These are phyloP conservation scores for Eurytoma californica DNA, from an alignment of 2,888 invertebrate genomes.

Conservation along the genomic window DNA sequence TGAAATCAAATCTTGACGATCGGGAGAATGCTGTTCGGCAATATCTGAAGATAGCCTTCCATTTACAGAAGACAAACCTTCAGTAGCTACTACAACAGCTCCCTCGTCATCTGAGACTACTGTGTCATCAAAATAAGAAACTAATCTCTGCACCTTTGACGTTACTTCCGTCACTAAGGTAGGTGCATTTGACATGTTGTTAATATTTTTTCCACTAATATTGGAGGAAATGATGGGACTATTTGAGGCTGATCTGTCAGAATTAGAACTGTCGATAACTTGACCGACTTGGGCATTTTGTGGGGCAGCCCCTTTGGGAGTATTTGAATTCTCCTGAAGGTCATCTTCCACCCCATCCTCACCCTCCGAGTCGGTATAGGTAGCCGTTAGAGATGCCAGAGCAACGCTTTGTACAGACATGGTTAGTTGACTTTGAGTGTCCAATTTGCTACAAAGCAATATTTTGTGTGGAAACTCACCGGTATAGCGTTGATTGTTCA, in stretches of 20 bases:
- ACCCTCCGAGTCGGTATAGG: constrained; percentile 93
- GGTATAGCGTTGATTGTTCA: constrained; percentile 63
- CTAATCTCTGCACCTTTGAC: constrained; percentile 76
- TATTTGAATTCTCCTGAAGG: constrained; percentile 76
- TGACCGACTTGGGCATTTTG: constrained; percentile 69
- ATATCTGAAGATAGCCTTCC: constrained; percentile 61
- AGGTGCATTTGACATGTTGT: constrained; percentile 67
- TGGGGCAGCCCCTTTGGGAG: constrained; percentile 68
- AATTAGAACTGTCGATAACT: constrained; percentile 69
- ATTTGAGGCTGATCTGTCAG: constrained; percentile 69
- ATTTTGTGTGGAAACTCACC: constrained; percentile 74
- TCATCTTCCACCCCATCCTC: constrained; percentile 86
- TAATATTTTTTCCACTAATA: constrained; percentile 65
- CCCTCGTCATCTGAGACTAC: constrained; percentile 86
- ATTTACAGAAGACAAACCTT: constrained; percentile 61
- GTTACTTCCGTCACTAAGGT: constrained; percentile 70
- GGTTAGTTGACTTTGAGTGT: constrained; percentile 73
- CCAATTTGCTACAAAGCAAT: constrained; percentile 72
- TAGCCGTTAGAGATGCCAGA: constrained; percentile 89
- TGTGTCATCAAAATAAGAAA: constrained; percentile 85
- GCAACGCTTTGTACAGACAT: constrained; percentile 78
- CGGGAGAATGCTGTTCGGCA: constrained; percentile 66
- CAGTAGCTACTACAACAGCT: constrained; percentile 59
- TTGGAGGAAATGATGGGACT: constrained; percentile 62
- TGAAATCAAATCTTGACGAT: constrained; percentile 70